Conservation (phyloP, 1,140 invertebrate genomes). For the Drosophila bipectinata region DNA sequence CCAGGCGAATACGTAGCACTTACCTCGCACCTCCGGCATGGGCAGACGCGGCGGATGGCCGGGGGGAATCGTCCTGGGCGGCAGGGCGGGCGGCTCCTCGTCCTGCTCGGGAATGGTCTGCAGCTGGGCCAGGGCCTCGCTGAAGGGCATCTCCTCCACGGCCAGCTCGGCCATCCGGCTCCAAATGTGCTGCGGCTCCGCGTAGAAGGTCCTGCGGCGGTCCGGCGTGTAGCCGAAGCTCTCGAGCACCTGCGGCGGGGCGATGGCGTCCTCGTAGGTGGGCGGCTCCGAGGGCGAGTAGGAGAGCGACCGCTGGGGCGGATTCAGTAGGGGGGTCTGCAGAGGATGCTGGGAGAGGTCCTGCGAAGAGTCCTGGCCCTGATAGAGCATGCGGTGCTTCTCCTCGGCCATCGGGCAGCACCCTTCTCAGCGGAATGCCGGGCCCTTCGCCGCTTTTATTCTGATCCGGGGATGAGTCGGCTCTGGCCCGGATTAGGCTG, state of each 20-base stretch:
- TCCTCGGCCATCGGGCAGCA: slow-evolving; percentile 41
- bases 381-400: slow-evolving; percentile 63
- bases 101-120: neutral
- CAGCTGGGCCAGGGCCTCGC: neutral
- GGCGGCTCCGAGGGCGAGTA: slow-evolving; percentile 29
- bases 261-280: slow-evolving; percentile 48
- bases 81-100: neutral
- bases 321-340: neutral
- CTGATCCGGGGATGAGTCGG: neutral
- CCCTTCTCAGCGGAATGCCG: slow-evolving; percentile 20
- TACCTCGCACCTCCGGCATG: neutral
- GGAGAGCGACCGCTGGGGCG: neutral
- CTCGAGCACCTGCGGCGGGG: neutral
- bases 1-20: neutral
- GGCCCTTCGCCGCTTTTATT: slow-evolving; percentile 21
- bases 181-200: slow-evolving; percentile 26
- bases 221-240: neutral
- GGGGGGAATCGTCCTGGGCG: neutral
- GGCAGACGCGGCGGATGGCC: neutral
- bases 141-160: neutral
- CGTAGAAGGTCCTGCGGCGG: slow-evolving; percentile 25
- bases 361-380: slow-evolving; percentile 46
- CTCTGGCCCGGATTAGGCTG: neutral
- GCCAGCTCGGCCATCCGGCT: slow-evolving; percentile 1
- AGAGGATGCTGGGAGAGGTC: too few species aligned